Conservation (phyloP, 2,888 invertebrate genomes). For the Lasioglossum oenotherae region DNA sequence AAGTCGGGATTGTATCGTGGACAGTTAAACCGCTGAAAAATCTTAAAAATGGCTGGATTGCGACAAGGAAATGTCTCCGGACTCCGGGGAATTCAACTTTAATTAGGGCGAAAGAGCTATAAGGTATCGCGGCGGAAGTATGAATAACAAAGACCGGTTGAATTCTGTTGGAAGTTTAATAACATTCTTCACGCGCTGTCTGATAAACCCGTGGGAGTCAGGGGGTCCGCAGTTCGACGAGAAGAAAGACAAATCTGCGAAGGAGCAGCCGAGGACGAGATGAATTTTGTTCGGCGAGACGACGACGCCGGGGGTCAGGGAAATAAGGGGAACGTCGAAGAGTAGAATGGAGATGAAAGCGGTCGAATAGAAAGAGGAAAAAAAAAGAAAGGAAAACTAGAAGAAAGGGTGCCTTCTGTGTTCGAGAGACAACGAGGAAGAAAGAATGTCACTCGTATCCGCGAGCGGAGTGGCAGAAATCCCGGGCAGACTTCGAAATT, state of each 20-base stretch:
- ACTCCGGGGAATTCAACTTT: background rate
- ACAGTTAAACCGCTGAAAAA: no score
- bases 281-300: slow-evolving; percentile 37
- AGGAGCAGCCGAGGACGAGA: slow-evolving; percentile 9
- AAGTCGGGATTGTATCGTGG: background rate
- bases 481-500: slow-evolving; percentile 45
- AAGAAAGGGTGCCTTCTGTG: slow-evolving; percentile 15
- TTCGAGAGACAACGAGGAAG: slow-evolving; percentile 33
- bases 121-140: background rate
- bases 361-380: slow-evolving; percentile 15
- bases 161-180: slow-evolving; percentile 19
- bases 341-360: slow-evolving; percentile 42
- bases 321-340: slow-evolving; percentile 34
- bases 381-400: background rate
- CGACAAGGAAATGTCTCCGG: background rate
- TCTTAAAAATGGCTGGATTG: no score
- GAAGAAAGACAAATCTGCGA: slow-evolving; percentile 27
- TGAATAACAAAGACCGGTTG: background rate
- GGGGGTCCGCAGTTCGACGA: background rate
- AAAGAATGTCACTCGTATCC: slow-evolving; percentile 45
- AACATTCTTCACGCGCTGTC: slow-evolving; percentile 10
- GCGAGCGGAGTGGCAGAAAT: background rate
- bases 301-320: slow-evolving; percentile 18
- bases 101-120: background rate
- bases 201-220: slow-evolving; percentile 12